Conservation (phyloP, 2,113 vertebrate species). For the Sebastes fasciatus region DNA sequence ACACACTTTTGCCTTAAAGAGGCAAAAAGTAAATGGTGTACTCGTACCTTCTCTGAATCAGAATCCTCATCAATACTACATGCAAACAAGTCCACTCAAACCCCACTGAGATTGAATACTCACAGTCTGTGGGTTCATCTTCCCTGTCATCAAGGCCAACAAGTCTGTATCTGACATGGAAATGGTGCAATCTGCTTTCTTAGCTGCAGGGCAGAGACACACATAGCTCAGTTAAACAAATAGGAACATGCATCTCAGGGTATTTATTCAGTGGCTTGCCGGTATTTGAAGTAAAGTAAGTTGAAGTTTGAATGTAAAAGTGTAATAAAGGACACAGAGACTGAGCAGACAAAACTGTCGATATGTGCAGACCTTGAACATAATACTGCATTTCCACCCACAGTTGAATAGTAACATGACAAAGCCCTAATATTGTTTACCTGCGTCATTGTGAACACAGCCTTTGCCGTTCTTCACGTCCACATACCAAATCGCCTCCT, state of each 20-base stretch:
- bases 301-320: not conserved
- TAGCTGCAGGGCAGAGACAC: conserved; percentile 79
- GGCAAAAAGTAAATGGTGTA: not conserved
- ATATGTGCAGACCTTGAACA: not conserved
- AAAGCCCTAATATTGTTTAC: conserved; percentile 65
- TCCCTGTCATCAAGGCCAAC: conserved; percentile 92
- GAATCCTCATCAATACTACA: not conserved
- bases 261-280: not conserved
- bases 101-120: conserved; percentile 68
- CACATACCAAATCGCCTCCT: conserved; percentile 93
- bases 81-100: not conserved
- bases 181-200: conserved; percentile 94
- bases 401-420: conserved; percentile 4
- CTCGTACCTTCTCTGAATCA: not conserved
- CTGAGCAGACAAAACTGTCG: not conserved
- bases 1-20: not conserved
- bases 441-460: conserved; percentile 88
- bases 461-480: conserved; percentile 96
- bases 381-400: not conserved
- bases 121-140: conserved; percentile 96
- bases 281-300: not conserved
- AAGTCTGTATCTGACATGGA: conserved; percentile 90
- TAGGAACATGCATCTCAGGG: not conserved
- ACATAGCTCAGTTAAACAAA: not conserved
- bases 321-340: not conserved